These are phyloP conservation scores for Athalia cordata DNA, from an alignment of 2,888 invertebrate species.

Conservation along the genomic window DNA sequence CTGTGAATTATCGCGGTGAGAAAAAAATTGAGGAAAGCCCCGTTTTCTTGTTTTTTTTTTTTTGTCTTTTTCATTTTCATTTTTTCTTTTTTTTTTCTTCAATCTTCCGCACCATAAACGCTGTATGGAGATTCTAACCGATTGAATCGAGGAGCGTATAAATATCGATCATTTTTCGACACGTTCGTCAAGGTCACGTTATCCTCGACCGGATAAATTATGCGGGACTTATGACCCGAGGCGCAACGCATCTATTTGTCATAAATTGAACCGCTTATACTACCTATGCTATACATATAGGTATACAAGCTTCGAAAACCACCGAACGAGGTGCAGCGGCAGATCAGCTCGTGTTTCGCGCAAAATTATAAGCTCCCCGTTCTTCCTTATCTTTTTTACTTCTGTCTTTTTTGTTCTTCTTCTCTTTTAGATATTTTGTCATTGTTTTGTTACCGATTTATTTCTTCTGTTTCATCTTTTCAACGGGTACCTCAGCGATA, in stretches of 20 bases:
- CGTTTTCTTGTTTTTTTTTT: neutral
- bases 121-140: neutral
- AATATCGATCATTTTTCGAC: constrained; percentile 31
- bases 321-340: no score
- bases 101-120: neutral
- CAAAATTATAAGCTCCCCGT: neutral
- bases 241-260: constrained; percentile 14
- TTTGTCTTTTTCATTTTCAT: neutral
- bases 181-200: constrained; percentile 26
- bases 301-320: neutral
- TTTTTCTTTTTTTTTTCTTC: neutral
- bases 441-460: no score
- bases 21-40: neutral
- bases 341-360: neutral
- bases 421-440: no score
- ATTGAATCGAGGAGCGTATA: neutral
- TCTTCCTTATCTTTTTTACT: neutral
- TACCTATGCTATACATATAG: neutral
- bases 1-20: neutral
- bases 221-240: constrained; percentile 18
- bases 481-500: no score
- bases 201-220: constrained; percentile 11
- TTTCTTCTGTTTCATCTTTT: no score
- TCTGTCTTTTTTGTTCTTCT: no score
- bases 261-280: constrained; percentile 24